These are phyloP conservation scores for Neuroscelio doddi DNA, from an alignment of 2,888 invertebrate genomes.

Conservation along the genomic window DNA sequence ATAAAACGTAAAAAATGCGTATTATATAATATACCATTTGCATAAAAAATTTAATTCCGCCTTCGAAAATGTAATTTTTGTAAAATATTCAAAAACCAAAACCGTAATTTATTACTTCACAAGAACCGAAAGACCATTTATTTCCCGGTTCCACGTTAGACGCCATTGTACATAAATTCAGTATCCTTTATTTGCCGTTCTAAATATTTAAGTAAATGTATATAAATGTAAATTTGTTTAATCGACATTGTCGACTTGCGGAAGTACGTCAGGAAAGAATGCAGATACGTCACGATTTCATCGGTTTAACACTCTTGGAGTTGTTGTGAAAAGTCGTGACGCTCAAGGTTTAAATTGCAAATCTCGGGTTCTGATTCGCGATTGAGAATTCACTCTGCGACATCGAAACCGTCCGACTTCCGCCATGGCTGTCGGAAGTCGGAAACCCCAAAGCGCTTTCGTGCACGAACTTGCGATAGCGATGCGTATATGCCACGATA, in stretches of 20 bases:
- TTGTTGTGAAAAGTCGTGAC: slow-evolving; percentile 42
- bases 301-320: slow-evolving; percentile 14
- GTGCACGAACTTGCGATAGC: slow-evolving; percentile 46
- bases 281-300: slow-evolving; percentile 26
- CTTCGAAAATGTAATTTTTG: too few species aligned
- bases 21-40: too few species aligned
- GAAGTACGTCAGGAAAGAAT: slow-evolving; percentile 20
- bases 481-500: slow-evolving; percentile 36
- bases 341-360: slow-evolving; percentile 47
- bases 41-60: too few species aligned
- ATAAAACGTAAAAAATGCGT: too few species aligned
- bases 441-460: slow-evolving; percentile 47
- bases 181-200: too few species aligned
- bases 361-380: slow-evolving; percentile 44
- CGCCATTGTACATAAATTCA: too few species aligned
- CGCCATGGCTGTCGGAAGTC: slow-evolving; percentile 43
- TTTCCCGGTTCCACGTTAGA: too few species aligned
- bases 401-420: slow-evolving; percentile 43
- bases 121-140: too few species aligned
- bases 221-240: too few species aligned
- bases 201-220: too few species aligned
- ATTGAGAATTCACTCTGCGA: slow-evolving; percentile 48
- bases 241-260: slow-evolving; percentile 3
- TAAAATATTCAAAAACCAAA: too few species aligned
- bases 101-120: too few species aligned